phyloP scores from a whole-genome alignment of 30 jellyfish, hydroid and myxozoan genomes.

The Chironex yamaguchii region DNA sequence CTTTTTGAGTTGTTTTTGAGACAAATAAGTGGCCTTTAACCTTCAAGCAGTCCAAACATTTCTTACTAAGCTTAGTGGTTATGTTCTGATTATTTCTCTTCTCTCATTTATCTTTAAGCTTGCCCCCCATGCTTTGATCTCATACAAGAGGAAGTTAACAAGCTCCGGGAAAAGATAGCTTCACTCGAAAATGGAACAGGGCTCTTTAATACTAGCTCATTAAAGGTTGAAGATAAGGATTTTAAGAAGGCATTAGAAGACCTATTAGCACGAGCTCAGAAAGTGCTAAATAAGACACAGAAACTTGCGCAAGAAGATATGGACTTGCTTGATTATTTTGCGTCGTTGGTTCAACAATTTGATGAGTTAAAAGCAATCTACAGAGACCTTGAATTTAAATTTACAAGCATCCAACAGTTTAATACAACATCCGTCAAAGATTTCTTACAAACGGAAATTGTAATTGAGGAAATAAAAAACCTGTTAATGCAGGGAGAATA shows the following conservation, averaged over 20 bases:
- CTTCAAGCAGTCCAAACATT: too few species aligned
- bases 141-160: constrained; percentile 90
- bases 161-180: constrained; percentile 78
- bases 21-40: too few species aligned
- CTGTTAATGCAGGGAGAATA: constrained; percentile 69
- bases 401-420: constrained; percentile 60
- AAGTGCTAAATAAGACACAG: constrained; percentile 48
- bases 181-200: constrained; percentile 70
- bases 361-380: constrained; percentile 37
- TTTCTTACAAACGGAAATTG: constrained; percentile 73
- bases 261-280: constrained; percentile 57
- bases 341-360: constrained; percentile 56
- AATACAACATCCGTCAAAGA: constrained; percentile 65
- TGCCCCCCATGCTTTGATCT: constrained; percentile 92
- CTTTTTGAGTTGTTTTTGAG: too few species aligned
- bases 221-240: constrained; percentile 60
- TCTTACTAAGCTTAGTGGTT: too few species aligned
- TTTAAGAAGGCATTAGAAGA: constrained; percentile 73
- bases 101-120: constrained; percentile 41
- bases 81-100: too few species aligned
- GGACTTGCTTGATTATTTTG: constrained; percentile 72
- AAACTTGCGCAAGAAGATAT: constrained; percentile 63
- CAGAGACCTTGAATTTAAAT: constrained; percentile 39
- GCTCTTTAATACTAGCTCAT: constrained; percentile 60
- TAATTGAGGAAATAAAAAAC: constrained; percentile 77